phyloP scores from a whole-genome alignment of 2,797 vertebrate genomes.

The Labroides dimidiatus region DNA sequence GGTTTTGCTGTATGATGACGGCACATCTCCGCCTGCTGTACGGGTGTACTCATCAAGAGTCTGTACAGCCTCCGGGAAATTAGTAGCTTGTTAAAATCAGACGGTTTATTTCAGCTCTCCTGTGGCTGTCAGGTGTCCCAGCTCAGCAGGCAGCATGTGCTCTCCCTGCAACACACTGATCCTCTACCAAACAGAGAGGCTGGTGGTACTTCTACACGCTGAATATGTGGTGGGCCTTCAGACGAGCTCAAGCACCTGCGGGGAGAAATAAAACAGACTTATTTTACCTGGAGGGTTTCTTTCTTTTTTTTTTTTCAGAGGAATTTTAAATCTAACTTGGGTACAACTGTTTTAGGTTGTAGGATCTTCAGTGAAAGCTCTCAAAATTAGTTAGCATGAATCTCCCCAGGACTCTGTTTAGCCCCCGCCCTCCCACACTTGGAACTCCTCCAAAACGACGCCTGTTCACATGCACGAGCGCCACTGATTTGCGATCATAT shows the following conservation, averaged over 20 bases:
- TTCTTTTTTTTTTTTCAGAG: too few relatives aligned
- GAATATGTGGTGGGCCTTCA: constrained; percentile 72
- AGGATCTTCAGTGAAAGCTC: too few relatives aligned
- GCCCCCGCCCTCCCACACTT: too few relatives aligned
- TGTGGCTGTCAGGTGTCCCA: constrained; percentile 11
- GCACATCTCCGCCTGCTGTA: constrained; percentile 52
- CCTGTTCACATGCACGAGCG: too few relatives aligned
- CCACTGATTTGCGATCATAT: too few relatives aligned
- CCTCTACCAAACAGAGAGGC: constrained; percentile 42
- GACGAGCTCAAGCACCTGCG: constrained; percentile 96
- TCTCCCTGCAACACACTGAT: constrained; percentile 27
- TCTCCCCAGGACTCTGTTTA: too few relatives aligned
- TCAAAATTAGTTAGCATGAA: too few relatives aligned
- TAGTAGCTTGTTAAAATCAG: constrained; percentile 60
- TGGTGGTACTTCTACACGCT: constrained; percentile 34
- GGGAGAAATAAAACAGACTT: constrained; percentile 23
- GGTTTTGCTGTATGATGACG: constrained; percentile 38
- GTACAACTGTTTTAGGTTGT: too few relatives aligned
- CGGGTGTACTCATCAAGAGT: constrained; percentile 51
- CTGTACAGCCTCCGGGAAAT: constrained; percentile 35
- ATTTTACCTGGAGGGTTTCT: too few relatives aligned
- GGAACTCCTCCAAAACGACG: too few relatives aligned
- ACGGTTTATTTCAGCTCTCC: constrained; percentile 50
- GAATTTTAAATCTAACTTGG: too few relatives aligned
- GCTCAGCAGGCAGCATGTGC: constrained; percentile 28